A percentile compares a stretch with the other conserved stretches of the same genome.
Conservation (phyloP, 2,797 vertebrate genomes). For the Arremon aurantiirostris region DNA sequence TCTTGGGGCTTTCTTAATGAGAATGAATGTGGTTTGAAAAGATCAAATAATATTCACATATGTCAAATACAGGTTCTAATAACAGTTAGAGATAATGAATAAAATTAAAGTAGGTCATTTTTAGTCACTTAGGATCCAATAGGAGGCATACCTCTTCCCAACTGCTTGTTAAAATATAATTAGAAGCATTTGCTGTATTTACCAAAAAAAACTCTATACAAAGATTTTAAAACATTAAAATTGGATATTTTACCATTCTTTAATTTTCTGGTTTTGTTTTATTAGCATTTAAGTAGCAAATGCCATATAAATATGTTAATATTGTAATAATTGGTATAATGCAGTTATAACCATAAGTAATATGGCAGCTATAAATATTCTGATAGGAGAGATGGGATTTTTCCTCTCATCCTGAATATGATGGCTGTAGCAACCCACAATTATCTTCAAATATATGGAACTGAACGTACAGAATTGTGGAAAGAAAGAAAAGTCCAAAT, state of each 20-base stretch:
- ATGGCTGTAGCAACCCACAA: not conserved
- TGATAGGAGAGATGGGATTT: not conserved
- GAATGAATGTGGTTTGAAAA: slow-evolving; percentile 84
- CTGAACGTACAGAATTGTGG: not conserved
- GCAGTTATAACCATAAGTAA: not conserved
- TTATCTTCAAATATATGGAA: not conserved
- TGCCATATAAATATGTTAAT: slow-evolving; percentile 53
- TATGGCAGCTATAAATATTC: not conserved
- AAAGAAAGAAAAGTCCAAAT: not conserved
- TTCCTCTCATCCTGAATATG: not conserved
- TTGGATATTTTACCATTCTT: slow-evolving; percentile 44
- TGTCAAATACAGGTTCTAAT: slow-evolving; percentile 81
- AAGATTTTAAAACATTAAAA: slow-evolving; percentile 60
- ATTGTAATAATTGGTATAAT: not conserved
- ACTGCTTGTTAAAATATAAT: slow-evolving; percentile 74
- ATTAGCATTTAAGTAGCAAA: slow-evolving; percentile 51
- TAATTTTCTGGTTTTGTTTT: slow-evolving; percentile 59
- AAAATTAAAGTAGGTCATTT: slow-evolving; percentile 81
- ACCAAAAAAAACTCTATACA: slow-evolving; percentile 57
- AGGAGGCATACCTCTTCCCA: slow-evolving; percentile 63
- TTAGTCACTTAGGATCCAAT: slow-evolving; percentile 77
- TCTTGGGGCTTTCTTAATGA: slow-evolving; percentile 82
- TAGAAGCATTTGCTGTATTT: slow-evolving; percentile 71
- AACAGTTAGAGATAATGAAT: slow-evolving; percentile 80
- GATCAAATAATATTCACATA: slow-evolving; percentile 83